A percentile compares a stretch with the other conserved stretches of the same genome.
These are phyloP conservation scores for Hystrix brachyura DNA, from an alignment of 2,113 vertebrate genomes.

Conservation along the genomic window DNA sequence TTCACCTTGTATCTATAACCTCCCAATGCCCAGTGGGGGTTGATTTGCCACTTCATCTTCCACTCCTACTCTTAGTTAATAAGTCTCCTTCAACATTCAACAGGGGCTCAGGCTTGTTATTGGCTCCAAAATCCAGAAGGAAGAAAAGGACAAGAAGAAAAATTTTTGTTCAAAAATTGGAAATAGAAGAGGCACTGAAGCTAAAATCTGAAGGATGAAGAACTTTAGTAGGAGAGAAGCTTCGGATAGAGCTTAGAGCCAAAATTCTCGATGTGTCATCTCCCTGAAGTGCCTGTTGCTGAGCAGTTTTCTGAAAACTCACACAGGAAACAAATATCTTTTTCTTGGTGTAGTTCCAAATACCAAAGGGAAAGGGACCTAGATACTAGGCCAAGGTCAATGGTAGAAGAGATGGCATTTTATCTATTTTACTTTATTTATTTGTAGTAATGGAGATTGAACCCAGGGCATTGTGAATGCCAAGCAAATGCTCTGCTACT, in stretches of 20 bases:
- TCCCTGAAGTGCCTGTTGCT: neutral
- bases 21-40: neutral
- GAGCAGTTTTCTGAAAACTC: neutral
- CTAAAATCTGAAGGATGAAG: neutral
- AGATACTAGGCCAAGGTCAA: neutral
- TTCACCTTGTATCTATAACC: neutral
- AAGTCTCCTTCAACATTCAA: neutral
- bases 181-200: neutral
- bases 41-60: neutral
- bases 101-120: neutral
- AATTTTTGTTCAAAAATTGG: neutral
- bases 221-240: neutral
- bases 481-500: neutral
- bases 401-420: neutral
- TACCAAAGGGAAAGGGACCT: neutral
- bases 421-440: neutral
- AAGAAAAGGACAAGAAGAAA: neutral
- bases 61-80: neutral
- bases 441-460: neutral
- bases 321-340: neutral
- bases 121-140: neutral
- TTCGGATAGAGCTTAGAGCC: neutral
- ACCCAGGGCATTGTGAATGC: neutral
- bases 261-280: neutral
- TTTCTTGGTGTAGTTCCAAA: slow-evolving; percentile 13